phyloP scores from a whole-genome alignment of 1,140 invertebrate genomes.

The Drosophila busckii region DNA sequence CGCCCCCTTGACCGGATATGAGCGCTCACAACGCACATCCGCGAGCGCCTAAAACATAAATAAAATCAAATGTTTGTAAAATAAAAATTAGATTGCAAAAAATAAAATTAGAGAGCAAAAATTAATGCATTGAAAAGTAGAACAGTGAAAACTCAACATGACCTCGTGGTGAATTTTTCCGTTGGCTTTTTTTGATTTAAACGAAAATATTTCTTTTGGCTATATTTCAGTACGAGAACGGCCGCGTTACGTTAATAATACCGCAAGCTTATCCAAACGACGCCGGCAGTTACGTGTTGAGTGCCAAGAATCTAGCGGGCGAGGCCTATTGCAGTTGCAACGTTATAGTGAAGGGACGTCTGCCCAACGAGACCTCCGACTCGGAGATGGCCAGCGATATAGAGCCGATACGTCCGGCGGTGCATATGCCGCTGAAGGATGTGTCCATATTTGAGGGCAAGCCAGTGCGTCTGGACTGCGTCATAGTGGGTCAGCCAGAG shows the following conservation, averaged over 20 bases:
- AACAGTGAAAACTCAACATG: conserved; percentile 11
- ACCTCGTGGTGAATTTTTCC: conserved; percentile 46
- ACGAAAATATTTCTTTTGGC: conserved; percentile 66
- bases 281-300: conserved; percentile 84
- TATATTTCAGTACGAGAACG: conserved; percentile 81
- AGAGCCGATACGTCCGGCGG: conserved; percentile 85
- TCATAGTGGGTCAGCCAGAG: conserved; percentile 91
- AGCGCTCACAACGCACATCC: conserved; percentile 37
- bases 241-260: conserved; percentile 83
- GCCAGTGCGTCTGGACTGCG: conserved; percentile 86
- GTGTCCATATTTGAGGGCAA: conserved; percentile 85
- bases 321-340: conserved; percentile 83
- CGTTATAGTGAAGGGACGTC: conserved; percentile 85
- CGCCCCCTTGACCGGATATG: conserved; percentile 29
- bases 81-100: conserved; percentile 75
- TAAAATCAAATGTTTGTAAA: conserved; percentile 68
- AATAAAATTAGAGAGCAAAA: conserved; percentile 25
- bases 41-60: conserved; percentile 56
- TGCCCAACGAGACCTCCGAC: conserved; percentile 87
- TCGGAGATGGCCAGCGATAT: conserved; percentile 85
- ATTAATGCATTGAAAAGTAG: conserved; percentile 39
- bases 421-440: conserved; percentile 86
- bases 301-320: conserved; percentile 83
- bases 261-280: conserved; percentile 86
- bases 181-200: conserved; percentile 12